phyloP scores from a whole-genome alignment of 2,797 vertebrate genomes.

The Hypotaenidia philippensis region DNA sequence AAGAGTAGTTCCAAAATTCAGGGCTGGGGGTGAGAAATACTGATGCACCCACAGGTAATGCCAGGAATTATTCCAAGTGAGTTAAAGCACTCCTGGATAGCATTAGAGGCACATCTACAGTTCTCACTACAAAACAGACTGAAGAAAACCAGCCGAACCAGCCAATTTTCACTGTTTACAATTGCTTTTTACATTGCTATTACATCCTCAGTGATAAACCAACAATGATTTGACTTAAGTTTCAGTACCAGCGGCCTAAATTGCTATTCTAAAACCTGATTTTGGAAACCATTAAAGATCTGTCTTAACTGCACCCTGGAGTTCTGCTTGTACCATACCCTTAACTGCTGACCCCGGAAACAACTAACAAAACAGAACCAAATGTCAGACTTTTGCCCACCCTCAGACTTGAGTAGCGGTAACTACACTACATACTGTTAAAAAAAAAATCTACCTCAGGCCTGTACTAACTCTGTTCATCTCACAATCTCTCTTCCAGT shows the following conservation, averaged over 20 bases:
- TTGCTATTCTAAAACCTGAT: background rate
- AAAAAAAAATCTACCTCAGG: background rate
- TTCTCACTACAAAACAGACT: background rate
- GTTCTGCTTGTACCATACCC: rapidly evolving
- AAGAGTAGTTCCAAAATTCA: background rate
- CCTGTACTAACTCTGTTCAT: background rate
- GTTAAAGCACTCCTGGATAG: background rate
- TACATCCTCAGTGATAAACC: background rate
- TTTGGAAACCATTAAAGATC: background rate
- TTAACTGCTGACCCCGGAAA: background rate
- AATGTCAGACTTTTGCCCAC: background rate
- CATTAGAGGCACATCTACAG: rapidly evolving
- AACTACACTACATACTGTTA: background rate
- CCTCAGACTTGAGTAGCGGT: rapidly evolving
- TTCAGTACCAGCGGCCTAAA: background rate
- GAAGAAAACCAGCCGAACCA: background rate
- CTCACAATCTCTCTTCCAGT: background rate
- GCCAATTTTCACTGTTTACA: background rate
- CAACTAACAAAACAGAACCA: background rate
- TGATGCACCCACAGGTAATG: background rate
- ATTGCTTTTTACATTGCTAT: background rate
- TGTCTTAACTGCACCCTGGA: rapidly evolving
- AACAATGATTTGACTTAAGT: background rate
- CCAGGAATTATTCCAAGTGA: rapidly evolving
- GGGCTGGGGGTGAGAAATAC: background rate